Conservation (phyloP, 2,113 vertebrate genomes). For the Pelodiscus sinensis region DNA sequence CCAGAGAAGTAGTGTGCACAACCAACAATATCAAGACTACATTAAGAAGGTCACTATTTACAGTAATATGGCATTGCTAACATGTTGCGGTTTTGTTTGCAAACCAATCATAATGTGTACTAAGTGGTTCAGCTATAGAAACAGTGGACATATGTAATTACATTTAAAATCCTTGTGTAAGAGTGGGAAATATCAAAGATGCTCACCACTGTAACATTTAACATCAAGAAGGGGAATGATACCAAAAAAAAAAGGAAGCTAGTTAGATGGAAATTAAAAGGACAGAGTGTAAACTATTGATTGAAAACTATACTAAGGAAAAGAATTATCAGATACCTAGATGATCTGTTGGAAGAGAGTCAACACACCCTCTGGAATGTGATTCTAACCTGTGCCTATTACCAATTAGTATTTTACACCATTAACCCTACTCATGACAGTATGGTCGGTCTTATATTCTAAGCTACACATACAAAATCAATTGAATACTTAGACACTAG, state of each 20-base stretch:
- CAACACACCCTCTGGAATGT: neutral
- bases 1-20: neutral
- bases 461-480: rapidly evolving
- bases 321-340: neutral
- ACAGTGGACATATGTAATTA: neutral
- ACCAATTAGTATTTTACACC: no score
- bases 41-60: neutral
- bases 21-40: rapidly evolving
- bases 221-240: neutral
- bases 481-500: neutral
- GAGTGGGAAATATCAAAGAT: neutral
- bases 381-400: no score
- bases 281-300: neutral
- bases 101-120: neutral
- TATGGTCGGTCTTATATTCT: no score
- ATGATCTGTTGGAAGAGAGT: neutral
- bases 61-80: rapidly evolving
- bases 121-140: neutral
- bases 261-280: neutral
- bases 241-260: neutral
- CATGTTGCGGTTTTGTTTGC: neutral
- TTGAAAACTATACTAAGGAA: neutral
- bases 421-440: no score
- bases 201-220: neutral
- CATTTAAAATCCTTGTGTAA: neutral